These are phyloP conservation scores for Odocoileus virginianus DNA, from an alignment of 2,113 vertebrate species.

Conservation along the genomic window DNA sequence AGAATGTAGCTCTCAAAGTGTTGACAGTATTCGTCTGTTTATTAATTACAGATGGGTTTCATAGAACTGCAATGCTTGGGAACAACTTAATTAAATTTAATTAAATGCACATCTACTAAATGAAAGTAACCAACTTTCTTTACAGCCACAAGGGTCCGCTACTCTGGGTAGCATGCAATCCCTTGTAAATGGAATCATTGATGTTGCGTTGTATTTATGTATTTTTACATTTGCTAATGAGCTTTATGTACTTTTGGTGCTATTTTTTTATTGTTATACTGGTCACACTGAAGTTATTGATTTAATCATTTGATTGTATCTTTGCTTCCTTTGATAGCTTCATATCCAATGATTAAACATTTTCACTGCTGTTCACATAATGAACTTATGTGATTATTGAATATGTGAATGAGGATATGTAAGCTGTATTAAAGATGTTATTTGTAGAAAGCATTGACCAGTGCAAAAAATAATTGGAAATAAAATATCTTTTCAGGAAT, in stretches of 20 bases:
- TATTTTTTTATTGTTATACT: not conserved
- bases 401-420: conserved; percentile 83
- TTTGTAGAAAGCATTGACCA: not conserved
- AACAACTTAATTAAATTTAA: not conserved
- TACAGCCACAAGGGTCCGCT: not conserved
- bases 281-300: not conserved
- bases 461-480: not conserved
- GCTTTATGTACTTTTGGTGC: not conserved
- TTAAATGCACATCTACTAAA: not conserved
- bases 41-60: not conserved
- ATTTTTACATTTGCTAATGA: not conserved
- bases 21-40: not conserved
- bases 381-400: conserved; percentile 82
- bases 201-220: not conserved
- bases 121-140: not conserved
- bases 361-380: conserved; percentile 89
- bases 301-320: not conserved
- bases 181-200: not conserved
- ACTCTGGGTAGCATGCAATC: not conserved
- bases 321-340: conserved; percentile 24
- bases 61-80: not conserved
- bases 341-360: conserved; percentile 85
- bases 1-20: not conserved
- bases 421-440: conserved; percentile 12
- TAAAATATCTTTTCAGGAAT: conserved; percentile 45